phyloP scores from a whole-genome alignment of 2,113 vertebrate species.

The Xiphorhynchus elegans region DNA sequence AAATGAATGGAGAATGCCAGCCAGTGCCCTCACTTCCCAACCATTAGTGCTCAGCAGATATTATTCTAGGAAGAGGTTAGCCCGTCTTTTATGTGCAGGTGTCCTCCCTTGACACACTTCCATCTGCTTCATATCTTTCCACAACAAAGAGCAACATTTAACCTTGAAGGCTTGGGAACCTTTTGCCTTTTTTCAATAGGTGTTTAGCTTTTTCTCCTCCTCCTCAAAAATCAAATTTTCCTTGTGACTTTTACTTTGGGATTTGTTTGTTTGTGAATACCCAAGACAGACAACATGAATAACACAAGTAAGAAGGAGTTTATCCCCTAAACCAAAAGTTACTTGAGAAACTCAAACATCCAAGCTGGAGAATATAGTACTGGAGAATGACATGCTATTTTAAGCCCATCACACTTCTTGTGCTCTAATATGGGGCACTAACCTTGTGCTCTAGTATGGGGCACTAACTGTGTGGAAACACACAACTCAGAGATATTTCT shows the following conservation, averaged over 20 bases:
- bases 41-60: background rate
- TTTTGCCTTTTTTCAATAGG: background rate
- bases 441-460: rapidly evolving
- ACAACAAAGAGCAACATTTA: background rate
- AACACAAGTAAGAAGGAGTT: background rate
- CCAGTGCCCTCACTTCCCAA: background rate
- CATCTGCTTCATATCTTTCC: background rate
- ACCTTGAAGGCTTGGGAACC: background rate
- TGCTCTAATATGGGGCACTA: rapidly evolving
- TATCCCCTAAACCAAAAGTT: background rate
- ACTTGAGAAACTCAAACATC: background rate
- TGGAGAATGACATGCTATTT: background rate
- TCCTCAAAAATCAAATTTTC: background rate
- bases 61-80: background rate
- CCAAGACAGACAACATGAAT: background rate
- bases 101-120: background rate
- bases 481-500: background rate
- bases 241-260: background rate
- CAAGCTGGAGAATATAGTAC: background rate
- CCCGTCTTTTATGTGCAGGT: background rate
- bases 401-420: background rate
- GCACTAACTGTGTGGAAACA: background rate
- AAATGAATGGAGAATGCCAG: background rate
- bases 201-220: background rate
- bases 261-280: background rate